Evolutionary conservation across 2,888 invertebrate genomes (phyloP).

Genomic region (Nebria brevicollis): DNA sequence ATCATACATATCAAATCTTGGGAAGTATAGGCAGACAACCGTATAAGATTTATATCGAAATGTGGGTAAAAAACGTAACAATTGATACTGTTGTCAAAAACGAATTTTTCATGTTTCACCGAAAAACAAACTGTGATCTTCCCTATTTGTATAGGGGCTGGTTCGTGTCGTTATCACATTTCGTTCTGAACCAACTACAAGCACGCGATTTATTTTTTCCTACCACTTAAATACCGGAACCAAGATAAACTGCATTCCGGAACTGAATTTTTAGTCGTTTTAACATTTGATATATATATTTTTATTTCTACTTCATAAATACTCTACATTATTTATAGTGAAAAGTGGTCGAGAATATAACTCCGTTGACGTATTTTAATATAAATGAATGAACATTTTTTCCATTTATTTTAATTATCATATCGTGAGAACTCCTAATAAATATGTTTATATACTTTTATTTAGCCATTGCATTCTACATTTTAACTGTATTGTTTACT

Average conservation of each 20-base stretch:
- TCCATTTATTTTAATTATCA: background rate
- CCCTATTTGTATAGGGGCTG: background rate
- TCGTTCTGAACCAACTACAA: background rate
- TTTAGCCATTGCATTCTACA: background rate
- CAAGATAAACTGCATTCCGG: conserved; percentile 14
- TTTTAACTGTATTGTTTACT: conserved; percentile 1
- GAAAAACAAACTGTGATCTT: background rate
- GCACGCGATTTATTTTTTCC: conserved; percentile 16
- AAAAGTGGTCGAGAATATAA: background rate
- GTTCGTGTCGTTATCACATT: conserved; percentile 18
- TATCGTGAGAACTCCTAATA: background rate
- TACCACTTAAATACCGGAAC: conserved; percentile 14
- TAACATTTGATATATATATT: conserved; percentile 10
- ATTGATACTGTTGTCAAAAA: no score
- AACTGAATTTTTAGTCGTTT: conserved; percentile 17
- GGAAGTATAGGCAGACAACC: no score
- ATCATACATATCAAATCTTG: no score
- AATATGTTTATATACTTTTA: background rate
- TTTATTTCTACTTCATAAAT: background rate
- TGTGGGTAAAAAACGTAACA: no score
- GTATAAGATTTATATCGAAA: background rate
- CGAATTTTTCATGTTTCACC: background rate
- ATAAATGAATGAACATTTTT: background rate
- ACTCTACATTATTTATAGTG: background rate
- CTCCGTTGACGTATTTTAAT: background rate